Evolutionary conservation across 1,140 invertebrate genomes (phyloP).

Genomic region (Trichomalopsis sarcophagae): DNA sequence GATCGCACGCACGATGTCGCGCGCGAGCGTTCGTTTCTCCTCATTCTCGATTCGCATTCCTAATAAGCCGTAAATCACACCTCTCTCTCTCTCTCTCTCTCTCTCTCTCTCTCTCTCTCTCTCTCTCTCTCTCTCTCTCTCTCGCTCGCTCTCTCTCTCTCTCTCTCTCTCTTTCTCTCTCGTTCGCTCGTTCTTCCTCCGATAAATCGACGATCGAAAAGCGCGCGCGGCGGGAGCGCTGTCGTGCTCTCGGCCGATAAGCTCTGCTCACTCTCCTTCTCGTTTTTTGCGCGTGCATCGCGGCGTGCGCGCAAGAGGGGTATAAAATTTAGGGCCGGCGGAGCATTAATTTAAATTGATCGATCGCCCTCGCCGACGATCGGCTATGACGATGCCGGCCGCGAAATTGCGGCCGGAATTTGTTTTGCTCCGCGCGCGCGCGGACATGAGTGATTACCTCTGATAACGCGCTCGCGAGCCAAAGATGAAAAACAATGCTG

Average conservation of each 20-base stretch:
- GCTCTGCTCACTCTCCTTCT: slow-evolving; percentile 16
- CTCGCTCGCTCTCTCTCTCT: neutral
- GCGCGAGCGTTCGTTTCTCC: slow-evolving; percentile 1
- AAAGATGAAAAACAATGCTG: slow-evolving; percentile 50
- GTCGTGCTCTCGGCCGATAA: slow-evolving; percentile 45
- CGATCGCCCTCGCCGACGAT: slow-evolving; percentile 49
- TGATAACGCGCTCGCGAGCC: slow-evolving; percentile 34
- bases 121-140: no score
- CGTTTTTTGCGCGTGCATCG: slow-evolving; percentile 1
- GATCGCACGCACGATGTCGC: slow-evolving; percentile 8
- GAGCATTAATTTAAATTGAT: slow-evolving; percentile 58
- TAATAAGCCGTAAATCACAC: slow-evolving; percentile 54
- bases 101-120: neutral
- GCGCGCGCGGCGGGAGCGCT: slow-evolving; percentile 21
- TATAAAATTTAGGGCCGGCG: slow-evolving; percentile 50
- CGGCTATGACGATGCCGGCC: slow-evolving; percentile 47
- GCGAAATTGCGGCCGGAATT: neutral
- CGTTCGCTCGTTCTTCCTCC: neutral
- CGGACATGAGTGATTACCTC: slow-evolving; percentile 46
- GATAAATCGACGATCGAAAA: slow-evolving; percentile 47
- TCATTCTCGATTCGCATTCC: slow-evolving; percentile 29
- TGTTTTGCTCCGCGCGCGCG: neutral
- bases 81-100: neutral
- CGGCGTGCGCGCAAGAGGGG: neutral
- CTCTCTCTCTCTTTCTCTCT: no score